Evolutionary conservation across 1,140 invertebrate species (phyloP), one percentile per base, ranked within the genome.

Genomic region (Drosophila suzukii): DNA sequence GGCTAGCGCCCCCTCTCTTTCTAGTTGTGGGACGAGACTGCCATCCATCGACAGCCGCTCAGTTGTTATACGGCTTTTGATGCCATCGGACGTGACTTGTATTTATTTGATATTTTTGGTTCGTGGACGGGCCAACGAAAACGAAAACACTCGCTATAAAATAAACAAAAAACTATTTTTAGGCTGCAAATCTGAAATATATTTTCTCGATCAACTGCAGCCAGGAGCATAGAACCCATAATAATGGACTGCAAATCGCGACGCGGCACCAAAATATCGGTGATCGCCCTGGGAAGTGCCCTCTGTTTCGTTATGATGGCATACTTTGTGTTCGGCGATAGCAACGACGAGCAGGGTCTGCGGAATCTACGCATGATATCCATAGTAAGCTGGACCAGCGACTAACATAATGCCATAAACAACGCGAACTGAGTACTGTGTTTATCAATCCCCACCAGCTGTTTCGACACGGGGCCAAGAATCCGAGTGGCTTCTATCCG

Each of bases 391-490:
- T 41, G 55, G 47, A 51, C 46, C 36, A 0, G 5, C 27, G 8
- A n/a, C 4, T 13, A 20, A 8, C 7, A 38, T 36, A 17, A n/a
- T 32, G 56, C 54, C 24, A 20, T 17, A 12, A 15, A 7, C 54
- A 15, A 15, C 13, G 36, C 8, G 2, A 41, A 27, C 54, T 34
- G 10, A 60, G 38, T 32, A 24, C 41, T 60, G 51, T 62, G 15
- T 46, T 43, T 68, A 13, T 73, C 43, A 38, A 32, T 51, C 27
- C 27, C 24, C 47, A 47, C 43, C 75, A 95, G 95, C 70, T 96
- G 53, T 96, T 95, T 81, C 93, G 95, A n/a, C 96, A 97, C 93
- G 96, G 96, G 15, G 95, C 96, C 81, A 93, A 96, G 78, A 94
- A 93, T 46, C 96, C 96, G 0, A 94, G 94, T 12, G 86, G 93